A percentile compares a stretch with the other conserved stretches of the same genome.
These are phyloP conservation scores for Mionectes macconnelli DNA, from an alignment of 2,113 vertebrate species.

Conservation along the genomic window DNA sequence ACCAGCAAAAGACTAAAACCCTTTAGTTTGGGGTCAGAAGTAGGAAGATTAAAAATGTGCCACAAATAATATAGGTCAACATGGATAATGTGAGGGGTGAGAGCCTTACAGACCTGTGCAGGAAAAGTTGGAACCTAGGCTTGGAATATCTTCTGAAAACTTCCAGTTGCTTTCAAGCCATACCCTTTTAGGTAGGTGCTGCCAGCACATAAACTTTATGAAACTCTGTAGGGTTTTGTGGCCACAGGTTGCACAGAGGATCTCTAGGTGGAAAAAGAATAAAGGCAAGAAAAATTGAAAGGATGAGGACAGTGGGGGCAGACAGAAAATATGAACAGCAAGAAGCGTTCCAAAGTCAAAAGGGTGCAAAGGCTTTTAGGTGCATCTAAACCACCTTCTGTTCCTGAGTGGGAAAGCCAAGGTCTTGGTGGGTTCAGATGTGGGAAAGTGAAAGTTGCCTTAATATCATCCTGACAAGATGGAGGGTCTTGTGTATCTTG, in stretches of 20 bases:
- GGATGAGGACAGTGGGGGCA: not conserved
- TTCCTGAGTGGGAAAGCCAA: not conserved
- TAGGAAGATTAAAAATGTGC: not conserved
- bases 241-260: not conserved
- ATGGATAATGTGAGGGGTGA: not conserved
- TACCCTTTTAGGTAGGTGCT: not conserved
- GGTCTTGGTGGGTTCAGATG: not conserved
- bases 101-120: not conserved
- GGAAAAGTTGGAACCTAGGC: not conserved
- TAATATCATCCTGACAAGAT: not conserved
- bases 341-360: not conserved
- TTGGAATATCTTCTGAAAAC: not conserved
- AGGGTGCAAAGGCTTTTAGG: not conserved
- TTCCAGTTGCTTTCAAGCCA: not conserved
- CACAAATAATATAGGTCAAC: not conserved
- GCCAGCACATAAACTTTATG: accelerated
- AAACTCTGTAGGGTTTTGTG: not conserved
- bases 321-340: not conserved
- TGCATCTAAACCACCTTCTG: not conserved
- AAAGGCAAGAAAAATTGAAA: not conserved
- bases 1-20: not conserved
- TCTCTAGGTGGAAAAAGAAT: not conserved
- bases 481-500: not conserved
- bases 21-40: not conserved
- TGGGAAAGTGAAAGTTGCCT: not conserved